phyloP scores from a whole-genome alignment of 2,113 vertebrate species.

The Ceyx margarethae region DNA sequence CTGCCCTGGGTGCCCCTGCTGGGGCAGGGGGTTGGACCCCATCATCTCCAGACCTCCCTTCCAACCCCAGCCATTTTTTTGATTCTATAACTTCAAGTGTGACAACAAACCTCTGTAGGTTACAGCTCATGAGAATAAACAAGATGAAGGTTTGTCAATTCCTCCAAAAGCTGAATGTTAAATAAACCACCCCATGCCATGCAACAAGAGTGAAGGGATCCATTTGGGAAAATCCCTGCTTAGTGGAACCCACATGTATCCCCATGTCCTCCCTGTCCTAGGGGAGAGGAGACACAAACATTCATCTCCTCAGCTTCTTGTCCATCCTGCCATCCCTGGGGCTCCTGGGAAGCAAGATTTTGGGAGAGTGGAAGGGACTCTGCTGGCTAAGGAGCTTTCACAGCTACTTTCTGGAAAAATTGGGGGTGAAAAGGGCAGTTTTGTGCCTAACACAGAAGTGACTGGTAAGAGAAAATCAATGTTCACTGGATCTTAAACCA shows the following conservation, averaged over 20 bases:
- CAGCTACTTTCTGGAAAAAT: background rate
- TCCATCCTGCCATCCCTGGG: background rate
- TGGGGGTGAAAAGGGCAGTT: fast-evolving
- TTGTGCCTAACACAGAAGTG: background rate
- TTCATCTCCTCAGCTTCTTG: background rate
- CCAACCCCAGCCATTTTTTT: too few species aligned
- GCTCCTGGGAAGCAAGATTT: background rate
- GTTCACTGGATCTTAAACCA: background rate
- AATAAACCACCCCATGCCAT: background rate
- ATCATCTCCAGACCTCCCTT: too few species aligned
- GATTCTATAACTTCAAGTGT: background rate
- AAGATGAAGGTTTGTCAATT: background rate
- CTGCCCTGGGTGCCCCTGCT: too few species aligned
- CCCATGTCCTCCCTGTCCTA: too few species aligned
- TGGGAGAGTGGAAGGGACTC: background rate
- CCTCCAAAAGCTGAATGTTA: background rate
- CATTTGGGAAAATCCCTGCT: background rate
- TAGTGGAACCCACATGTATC: background rate
- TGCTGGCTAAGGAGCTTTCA: background rate
- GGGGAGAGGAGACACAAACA: too few species aligned
- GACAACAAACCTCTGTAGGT: background rate
- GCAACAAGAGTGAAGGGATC: background rate
- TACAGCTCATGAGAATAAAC: background rate
- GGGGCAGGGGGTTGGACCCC: too few species aligned
- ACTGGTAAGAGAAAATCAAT: background rate